Evolutionary conservation across 2,113 vertebrate genomes (phyloP), one percentile per base, ranked within the genome.

Genomic region (Acanthochromis polyacanthus): DNA sequence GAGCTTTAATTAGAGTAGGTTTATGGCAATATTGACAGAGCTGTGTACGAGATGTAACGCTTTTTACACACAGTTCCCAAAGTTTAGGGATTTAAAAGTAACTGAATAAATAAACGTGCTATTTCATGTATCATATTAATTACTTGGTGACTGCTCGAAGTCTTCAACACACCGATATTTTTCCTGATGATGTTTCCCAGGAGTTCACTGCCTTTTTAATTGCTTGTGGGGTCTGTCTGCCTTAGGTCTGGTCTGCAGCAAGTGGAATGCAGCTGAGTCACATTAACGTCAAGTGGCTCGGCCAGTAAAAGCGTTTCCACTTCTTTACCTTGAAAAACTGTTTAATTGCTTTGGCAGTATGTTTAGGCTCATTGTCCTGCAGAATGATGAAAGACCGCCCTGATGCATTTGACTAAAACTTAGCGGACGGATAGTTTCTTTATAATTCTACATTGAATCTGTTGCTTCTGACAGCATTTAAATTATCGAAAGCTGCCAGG

Each of bases 381-480:
- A 46, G 23, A 69, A 69, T 45, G 66, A 19, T 57, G 56, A 69
- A 16, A 57, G 28, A 38, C 43, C 28, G 43, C 56, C 38, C 55
- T 28, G 22, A 45, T 17, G 8, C 25, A 48, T 48, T 32, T 70
- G 53, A 53, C 40, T 48, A 40, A 70, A 48, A 48, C 12, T 11
- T 25, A 70, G 51, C 20, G 10, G 8, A 11, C 19, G 20, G 50
- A 9, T 9, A 3, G 8, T 2, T 53, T 12, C 8, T 22, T 20
- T 53, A 22, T 53, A 23, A 22, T 20, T 23, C 4, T 53, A 19
- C 53, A 28, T 46, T 58, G 17, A 58, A 28, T 23, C n/a, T 58
- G 25, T 32, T 70, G 55, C 12, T 12, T 58, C 40, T 57, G 23
- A 58, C 25, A 48, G 12, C 30, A 45, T 30, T 58, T 40, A 48